A percentile compares a stretch with the other conserved stretches of the same genome.
These are phyloP conservation scores for Leucoraja erinaceus DNA, from an alignment of 2,113 vertebrate genomes.

Conservation along the genomic window DNA sequence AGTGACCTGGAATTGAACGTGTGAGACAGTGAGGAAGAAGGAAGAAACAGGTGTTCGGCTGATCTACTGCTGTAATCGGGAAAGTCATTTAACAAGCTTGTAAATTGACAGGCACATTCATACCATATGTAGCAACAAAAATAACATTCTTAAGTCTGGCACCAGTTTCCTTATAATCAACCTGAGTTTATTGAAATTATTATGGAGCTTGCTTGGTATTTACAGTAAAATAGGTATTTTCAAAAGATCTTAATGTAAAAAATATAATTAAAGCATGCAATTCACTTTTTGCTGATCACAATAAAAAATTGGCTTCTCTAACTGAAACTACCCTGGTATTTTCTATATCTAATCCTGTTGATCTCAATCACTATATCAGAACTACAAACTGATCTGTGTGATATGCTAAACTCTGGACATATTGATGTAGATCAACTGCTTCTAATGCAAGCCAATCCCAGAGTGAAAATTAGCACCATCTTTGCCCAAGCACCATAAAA, in stretches of 20 bases:
- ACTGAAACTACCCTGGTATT: not conserved
- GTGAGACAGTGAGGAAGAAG: constrained; percentile 23
- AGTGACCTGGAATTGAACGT: not conserved
- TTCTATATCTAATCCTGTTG: not conserved
- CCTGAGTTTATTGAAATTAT: not conserved
- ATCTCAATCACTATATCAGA: not conserved
- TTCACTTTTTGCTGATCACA: not conserved
- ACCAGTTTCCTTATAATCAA: not conserved
- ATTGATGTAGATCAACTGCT: not conserved
- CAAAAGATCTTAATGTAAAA: not conserved
- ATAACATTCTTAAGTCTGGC: not conserved
- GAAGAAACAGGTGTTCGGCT: constrained; percentile 10
- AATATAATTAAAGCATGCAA: not conserved
- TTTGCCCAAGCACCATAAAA: not conserved
- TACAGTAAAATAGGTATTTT: not conserved
- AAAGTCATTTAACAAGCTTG: constrained; percentile 14
- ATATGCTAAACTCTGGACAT: not conserved
- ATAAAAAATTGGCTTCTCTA: not conserved
- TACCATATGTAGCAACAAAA: not conserved
- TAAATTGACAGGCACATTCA: not conserved
- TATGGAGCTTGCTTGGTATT: not conserved
- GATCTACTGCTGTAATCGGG: not conserved
- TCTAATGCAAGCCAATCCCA: not conserved
- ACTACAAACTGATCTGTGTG: not conserved
- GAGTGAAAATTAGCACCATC: not conserved